Base-by-base conservation (phyloP, 2,888 invertebrate species). In the Morpho achilles region DNA sequence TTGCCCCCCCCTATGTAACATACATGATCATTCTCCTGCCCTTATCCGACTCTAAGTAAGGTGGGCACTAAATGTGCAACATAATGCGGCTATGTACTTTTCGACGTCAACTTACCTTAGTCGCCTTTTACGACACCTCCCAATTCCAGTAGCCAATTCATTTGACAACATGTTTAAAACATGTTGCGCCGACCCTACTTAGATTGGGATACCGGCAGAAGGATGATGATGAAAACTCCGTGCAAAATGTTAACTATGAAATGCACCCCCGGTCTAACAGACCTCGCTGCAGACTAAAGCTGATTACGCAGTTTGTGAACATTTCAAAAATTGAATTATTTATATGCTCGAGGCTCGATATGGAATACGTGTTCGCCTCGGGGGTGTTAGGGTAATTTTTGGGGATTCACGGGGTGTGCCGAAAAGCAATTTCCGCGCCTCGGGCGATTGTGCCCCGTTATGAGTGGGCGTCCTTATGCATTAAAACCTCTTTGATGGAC, bases 381-480 rank as follows among this genome's bases (percentile, higher is more conserved):
- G 55, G 57, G 64, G 59, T 53, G 58, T 59, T 60, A 64, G 64
- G 65, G 65, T 70, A 67, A 68, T 67, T 69, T 68, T 69, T 65
- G 67, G 64, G 64, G 64, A 62, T 67, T 65, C 63, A 60, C 58
- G 55, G 55, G 49, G 55, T 50, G 49, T 50, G 55, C 73, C 73
- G 73, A 73, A 74, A 75, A 76, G 80, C 83, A 86, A 87, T 87
- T 81, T 87, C 87, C 87, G 86, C 52, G 85, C 87, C 84, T 60
- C 68, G 61, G 80, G 86, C 86, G 74, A 76, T 80, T 76, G 77
- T 76, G 74, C 60, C 56, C 47, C 41, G 53, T 65, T 66, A 65
- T 67, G 61, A 60, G 63, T 63, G 66, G 67, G 68, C 67, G 69
- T 64, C 60, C 56, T 59, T 51, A 46, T 52, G 62, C 63, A 60